Conservation (phyloP, 2,888 invertebrate genomes). For the Scelioninae gen. 1 region DNA sequence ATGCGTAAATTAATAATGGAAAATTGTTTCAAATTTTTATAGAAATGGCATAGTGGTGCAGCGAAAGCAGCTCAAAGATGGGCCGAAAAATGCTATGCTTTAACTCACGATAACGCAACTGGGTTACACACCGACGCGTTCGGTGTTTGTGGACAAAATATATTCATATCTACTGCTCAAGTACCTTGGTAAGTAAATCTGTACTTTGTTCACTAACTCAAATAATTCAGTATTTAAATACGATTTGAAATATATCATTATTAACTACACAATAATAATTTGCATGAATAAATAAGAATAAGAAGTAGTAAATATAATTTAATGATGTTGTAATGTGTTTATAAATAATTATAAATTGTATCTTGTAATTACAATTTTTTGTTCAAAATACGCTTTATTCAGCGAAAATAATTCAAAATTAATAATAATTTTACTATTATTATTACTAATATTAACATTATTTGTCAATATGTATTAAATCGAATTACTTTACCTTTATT, state of each 20-base stretch:
- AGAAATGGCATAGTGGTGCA: constrained; percentile 91
- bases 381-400: background rate
- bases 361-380: background rate
- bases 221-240: constrained; percentile 36
- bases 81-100: constrained; percentile 89
- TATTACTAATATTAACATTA: too few species aligned
- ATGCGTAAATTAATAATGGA: background rate
- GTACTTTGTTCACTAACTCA: constrained; percentile 30
- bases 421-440: too few species aligned
- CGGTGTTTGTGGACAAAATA: constrained; percentile 92
- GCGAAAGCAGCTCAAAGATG: constrained; percentile 90
- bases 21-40: constrained; percentile 12
- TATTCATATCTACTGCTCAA: constrained; percentile 91
- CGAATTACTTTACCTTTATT: too few species aligned
- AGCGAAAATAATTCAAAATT: too few species aligned
- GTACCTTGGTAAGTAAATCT: constrained; percentile 89
- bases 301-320: background rate
- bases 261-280: constrained; percentile 4
- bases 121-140: constrained; percentile 88
- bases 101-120: constrained; percentile 88
- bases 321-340: background rate
- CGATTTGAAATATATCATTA: constrained; percentile 24
- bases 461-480: too few species aligned
- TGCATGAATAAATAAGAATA: constrained; percentile 14
- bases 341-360: background rate